Base-by-base conservation (phyloP, 2,113 vertebrate genomes). In the Charina bottae region DNA sequence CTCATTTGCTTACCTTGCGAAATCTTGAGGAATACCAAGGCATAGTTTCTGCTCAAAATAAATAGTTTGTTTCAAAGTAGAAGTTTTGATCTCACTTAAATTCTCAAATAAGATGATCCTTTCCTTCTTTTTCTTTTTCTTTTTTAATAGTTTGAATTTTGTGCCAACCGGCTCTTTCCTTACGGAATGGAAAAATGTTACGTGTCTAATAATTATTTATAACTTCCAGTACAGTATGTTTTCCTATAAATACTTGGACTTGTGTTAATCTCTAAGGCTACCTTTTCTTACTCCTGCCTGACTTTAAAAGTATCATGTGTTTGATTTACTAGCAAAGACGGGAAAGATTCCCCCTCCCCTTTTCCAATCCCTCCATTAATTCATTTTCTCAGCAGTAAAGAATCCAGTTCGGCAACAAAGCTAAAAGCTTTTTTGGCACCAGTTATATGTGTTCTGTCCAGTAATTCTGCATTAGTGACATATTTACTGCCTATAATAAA, bases 351-450 rank as follows among this genome's bases (percentile, higher is more conserved):
- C 95, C 94, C 96, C 95, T 95, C 95, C 94, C 96, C 91, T 95
- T 93, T 96, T 97, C 94, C 97, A 97, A 95, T 96, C 97, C 95
- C 93, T 97, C 97, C 97, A 98, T 98, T 98, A 98, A 98, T 98
- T 98, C 98, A 98, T 98, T 98, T 98, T 98, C 97, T 98, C 97
- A 98, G 97, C 97, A 97, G 97, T 98, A 97, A 98, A 98, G 97
- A 98, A 98, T 98, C 96, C 96, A 97, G 97, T 98, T 97, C 97
- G 96, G 97, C 97, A 98, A 97, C 98, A 98, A 98, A 97, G 97
- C 97, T 98, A 98, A 98, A 98, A 98, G 98, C 98, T 98, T 98
- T 98, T 98, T 98, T 98, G 98, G 98, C 98, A 97, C 96, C 94
- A 94, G 95, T 95, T 96, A 90, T 96, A 93, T 97, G 97, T 97